A percentile compares a stretch with the other conserved stretches of the same genome.
phyloP scores from a whole-genome alignment of 2,888 invertebrate species.

The Troides oblongomaculatus region DNA sequence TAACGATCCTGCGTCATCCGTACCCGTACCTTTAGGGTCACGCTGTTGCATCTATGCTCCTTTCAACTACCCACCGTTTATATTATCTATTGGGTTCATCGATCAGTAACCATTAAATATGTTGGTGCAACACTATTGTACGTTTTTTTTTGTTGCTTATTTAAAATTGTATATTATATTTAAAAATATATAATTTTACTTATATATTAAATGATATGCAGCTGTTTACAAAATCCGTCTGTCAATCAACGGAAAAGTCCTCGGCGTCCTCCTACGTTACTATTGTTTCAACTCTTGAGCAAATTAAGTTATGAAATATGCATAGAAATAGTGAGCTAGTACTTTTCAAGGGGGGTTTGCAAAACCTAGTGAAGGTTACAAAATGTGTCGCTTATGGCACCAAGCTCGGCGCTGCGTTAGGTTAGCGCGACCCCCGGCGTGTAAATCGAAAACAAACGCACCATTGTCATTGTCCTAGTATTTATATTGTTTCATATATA shows the following conservation, averaged over 20 bases:
- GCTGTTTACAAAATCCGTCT: slow-evolving; percentile 23
- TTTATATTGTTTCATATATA: slow-evolving; percentile 53
- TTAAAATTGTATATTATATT: not conserved
- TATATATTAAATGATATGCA: not conserved
- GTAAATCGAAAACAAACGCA: slow-evolving; percentile 51
- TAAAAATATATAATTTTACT: no score
- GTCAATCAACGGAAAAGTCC: slow-evolving; percentile 30
- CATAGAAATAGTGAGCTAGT: slow-evolving; percentile 32
- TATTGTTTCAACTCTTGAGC: slow-evolving; percentile 61
- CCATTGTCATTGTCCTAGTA: slow-evolving; percentile 44
- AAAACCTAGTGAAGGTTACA: slow-evolving; percentile 59
- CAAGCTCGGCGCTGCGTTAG: slow-evolving; percentile 41
- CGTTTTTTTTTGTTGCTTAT: no score
- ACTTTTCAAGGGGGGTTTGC: slow-evolving; percentile 49
- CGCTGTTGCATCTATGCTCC: slow-evolving; percentile 46
- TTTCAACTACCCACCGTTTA: not conserved
- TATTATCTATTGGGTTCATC: not conserved
- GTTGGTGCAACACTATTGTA: no score
- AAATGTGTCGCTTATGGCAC: slow-evolving; percentile 47
- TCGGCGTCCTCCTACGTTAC: slow-evolving; percentile 47
- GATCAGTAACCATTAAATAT: not conserved
- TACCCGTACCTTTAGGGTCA: slow-evolving; percentile 51
- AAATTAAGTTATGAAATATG: slow-evolving; percentile 70
- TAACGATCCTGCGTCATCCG: slow-evolving; percentile 75
- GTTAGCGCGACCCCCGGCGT: slow-evolving; percentile 44